Percentiles rank a stretch among this genome's conserved stretches.
Evolutionary conservation across 1,140 invertebrate species (phyloP).

Genomic region (Solenopsis invicta): DNA sequence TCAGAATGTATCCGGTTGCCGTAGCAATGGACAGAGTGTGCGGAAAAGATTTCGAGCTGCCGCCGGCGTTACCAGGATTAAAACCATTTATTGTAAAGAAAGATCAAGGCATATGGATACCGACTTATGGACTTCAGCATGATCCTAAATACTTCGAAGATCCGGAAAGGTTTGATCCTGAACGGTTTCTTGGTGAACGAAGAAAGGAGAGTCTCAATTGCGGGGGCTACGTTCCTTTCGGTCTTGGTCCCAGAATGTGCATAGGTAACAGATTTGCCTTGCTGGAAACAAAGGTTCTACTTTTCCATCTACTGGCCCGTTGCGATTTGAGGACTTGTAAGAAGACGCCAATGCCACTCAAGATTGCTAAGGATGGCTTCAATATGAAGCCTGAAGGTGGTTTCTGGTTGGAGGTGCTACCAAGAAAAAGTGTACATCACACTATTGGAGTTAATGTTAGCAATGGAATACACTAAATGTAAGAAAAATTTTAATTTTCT

Average conservation of each 20-base stretch:
- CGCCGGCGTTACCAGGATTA: constrained; percentile 57
- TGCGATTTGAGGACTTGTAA: constrained; percentile 71
- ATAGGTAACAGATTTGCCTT: constrained; percentile 83
- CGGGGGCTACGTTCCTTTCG: constrained; percentile 88
- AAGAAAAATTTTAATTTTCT: constrained; percentile 66
- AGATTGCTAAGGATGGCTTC: not conserved
- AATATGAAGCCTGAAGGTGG: constrained; percentile 9
- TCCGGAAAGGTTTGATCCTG: constrained; percentile 86
- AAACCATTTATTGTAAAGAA: constrained; percentile 77
- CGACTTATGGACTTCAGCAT: constrained; percentile 75
- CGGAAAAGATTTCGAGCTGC: constrained; percentile 86
- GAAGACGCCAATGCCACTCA: constrained; percentile 64
- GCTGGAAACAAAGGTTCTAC: constrained; percentile 75
- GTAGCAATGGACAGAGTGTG: constrained; percentile 86
- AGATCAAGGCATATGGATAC: constrained; percentile 70
- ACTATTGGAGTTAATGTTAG: not conserved
- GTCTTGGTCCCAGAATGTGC: constrained; percentile 86
- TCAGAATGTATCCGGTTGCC: constrained; percentile 88
- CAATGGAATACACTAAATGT: constrained; percentile 5
- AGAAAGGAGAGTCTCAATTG: constrained; percentile 82
- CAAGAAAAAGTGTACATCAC: constrained; percentile 44
- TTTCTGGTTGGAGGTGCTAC: constrained; percentile 16
- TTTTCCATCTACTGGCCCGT: constrained; percentile 75
- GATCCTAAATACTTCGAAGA: constrained; percentile 81
- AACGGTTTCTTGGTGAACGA: constrained; percentile 84